These are phyloP conservation scores for Rhinogobio ventralis DNA, from an alignment of 2,797 vertebrate species.

Conservation along the genomic window DNA sequence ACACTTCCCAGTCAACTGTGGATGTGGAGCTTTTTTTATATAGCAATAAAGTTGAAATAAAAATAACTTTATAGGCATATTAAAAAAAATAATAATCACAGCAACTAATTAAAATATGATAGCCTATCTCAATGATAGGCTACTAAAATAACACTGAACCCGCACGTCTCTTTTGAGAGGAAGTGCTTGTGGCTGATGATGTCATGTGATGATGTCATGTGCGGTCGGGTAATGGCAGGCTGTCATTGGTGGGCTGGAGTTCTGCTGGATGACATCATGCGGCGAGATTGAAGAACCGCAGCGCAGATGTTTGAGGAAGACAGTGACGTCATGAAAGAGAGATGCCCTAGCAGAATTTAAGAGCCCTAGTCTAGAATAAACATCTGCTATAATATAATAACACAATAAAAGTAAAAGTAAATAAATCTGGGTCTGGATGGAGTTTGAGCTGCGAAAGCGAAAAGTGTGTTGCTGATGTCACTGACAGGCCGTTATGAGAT, in stretches of 20 bases:
- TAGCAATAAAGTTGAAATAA: no score
- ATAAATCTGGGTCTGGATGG: not conserved
- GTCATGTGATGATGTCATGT: constrained; percentile 61
- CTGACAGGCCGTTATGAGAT: not conserved
- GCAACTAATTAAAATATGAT: no score
- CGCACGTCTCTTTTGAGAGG: not conserved
- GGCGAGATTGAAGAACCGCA: constrained; percentile 33
- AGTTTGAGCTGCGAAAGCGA: fast-evolving
- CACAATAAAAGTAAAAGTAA: not conserved
- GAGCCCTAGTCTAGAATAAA: not conserved
- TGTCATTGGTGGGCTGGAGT: constrained; percentile 47
- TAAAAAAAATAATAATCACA: no score
- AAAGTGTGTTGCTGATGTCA: not conserved
- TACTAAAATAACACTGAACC: not conserved
- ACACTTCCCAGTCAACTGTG: not conserved
- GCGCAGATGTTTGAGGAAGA: constrained; percentile 48
- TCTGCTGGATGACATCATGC: constrained; percentile 47
- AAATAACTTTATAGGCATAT: no score
- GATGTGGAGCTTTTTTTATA: not conserved
- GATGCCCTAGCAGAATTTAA: no score
- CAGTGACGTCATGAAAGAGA: not conserved
- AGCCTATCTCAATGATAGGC: not conserved
- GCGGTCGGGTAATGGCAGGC: constrained; percentile 64
- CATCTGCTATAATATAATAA: not conserved
- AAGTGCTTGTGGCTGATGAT: constrained; percentile 51